Percentiles rank a stretch among this genome's conserved stretches.
phyloP scores from a whole-genome alignment of 2,113 vertebrate species.

The Varanus komodoensis region DNA sequence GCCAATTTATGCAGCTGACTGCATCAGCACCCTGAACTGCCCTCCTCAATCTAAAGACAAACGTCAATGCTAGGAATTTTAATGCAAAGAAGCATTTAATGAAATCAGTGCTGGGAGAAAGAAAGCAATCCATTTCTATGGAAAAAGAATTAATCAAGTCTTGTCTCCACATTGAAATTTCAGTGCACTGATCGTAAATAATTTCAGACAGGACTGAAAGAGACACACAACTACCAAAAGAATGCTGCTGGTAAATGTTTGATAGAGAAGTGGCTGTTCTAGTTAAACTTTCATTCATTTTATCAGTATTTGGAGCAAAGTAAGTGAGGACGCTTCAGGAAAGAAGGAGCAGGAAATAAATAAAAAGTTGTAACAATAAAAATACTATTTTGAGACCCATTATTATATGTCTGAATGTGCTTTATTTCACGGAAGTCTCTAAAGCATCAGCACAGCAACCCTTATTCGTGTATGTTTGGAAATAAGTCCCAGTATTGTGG shows the following conservation, averaged over 20 bases:
- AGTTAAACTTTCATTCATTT: conserved; percentile 36
- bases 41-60: conserved; percentile 41
- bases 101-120: conserved; percentile 45
- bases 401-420: conserved; percentile 52
- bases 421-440: conserved; percentile 62
- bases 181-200: conserved; percentile 45
- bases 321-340: conserved; percentile 28
- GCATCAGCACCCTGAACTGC: conserved; percentile 41
- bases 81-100: conserved; percentile 49
- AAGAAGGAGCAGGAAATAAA: conserved; percentile 50
- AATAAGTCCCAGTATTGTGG: not conserved
- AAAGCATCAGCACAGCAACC: conserved; percentile 53
- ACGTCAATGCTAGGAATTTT: conserved; percentile 35
- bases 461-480: not conserved
- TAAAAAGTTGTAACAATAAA: conserved; percentile 30
- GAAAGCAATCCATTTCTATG: conserved; percentile 32
- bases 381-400: conserved; percentile 45
- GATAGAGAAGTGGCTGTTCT: conserved; percentile 34
- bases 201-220: conserved; percentile 59
- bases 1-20: conserved; percentile 17
- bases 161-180: conserved; percentile 44
- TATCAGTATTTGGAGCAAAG: conserved; percentile 53
- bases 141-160: conserved; percentile 29
- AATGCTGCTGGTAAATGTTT: conserved; percentile 24
- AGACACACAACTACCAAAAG: not conserved